These are phyloP conservation scores for Spheniscus humboldti DNA, from an alignment of 2,797 vertebrate genomes.

Conservation along the genomic window DNA sequence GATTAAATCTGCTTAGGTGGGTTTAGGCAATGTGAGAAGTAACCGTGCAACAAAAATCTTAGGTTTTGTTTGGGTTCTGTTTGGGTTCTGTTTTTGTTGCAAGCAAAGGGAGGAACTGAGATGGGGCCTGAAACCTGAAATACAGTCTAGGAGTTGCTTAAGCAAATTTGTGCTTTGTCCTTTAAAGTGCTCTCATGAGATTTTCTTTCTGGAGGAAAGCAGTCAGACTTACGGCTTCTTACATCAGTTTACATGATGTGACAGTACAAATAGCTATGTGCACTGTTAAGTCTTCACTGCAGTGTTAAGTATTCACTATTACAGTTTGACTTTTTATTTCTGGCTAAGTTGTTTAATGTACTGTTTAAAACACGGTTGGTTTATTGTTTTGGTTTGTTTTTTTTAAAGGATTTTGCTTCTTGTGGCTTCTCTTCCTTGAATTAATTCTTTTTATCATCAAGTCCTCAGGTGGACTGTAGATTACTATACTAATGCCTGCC, in stretches of 20 bases:
- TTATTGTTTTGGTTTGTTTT: rapidly evolving
- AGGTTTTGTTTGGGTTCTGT: not conserved
- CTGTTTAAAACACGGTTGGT: not conserved
- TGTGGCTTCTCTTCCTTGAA: not conserved
- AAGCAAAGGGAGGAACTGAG: not conserved
- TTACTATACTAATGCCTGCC: not conserved
- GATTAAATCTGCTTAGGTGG: not conserved
- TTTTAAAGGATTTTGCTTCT: not conserved
- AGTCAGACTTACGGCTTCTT: not conserved
- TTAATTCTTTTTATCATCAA: not conserved
- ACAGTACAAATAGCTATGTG: not conserved
- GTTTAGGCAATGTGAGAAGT: not conserved
- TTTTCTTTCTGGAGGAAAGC: not conserved
- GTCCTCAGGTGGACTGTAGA: not conserved
- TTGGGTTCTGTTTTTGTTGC: not conserved
- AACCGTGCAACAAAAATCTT: not conserved
- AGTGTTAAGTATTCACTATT: not conserved
- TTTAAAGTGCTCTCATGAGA: not conserved
- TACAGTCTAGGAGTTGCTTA: not conserved
- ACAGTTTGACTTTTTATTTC: not conserved
- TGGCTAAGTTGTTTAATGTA: not conserved
- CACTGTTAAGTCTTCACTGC: not conserved
- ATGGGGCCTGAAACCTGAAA: not conserved
- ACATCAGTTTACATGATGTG: not conserved
- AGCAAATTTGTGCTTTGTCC: not conserved